Evolutionary conservation across 92 coral and sea anemone genomes (phyloP).

Genomic region (Phenganax stokvisi): DNA sequence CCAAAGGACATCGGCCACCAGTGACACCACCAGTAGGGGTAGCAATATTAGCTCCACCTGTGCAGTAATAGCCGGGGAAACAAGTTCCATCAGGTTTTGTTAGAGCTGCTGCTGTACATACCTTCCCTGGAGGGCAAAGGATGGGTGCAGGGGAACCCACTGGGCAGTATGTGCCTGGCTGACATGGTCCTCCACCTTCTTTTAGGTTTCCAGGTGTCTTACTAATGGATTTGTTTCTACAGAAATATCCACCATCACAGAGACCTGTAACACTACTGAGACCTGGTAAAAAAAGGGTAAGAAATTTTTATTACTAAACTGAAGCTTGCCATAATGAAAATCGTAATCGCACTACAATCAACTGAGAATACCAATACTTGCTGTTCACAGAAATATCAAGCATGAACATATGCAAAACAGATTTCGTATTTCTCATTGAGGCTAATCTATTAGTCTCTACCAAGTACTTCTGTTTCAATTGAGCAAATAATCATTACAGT

Average conservation of each 20-base stretch:
- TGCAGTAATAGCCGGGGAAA: slow-evolving; percentile 80
- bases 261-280: slow-evolving; percentile 66
- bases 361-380: too few relatives aligned
- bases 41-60: slow-evolving; percentile 54
- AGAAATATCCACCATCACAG: slow-evolving; percentile 77
- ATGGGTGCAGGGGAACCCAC: slow-evolving; percentile 63
- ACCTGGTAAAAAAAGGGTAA: slow-evolving; percentile 43
- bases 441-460: too few relatives aligned
- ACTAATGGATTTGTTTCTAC: slow-evolving; percentile 69
- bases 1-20: slow-evolving; percentile 80
- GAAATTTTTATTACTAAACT: neutral
- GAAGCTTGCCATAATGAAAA: neutral
- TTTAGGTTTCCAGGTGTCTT: slow-evolving; percentile 54
- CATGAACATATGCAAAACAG: too few relatives aligned
- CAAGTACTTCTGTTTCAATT: too few relatives aligned
- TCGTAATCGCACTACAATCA: neutral
- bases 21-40: slow-evolving; percentile 66
- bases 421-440: too few relatives aligned
- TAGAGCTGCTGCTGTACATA: slow-evolving; percentile 60
- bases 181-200: slow-evolving; percentile 82
- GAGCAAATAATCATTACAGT: too few relatives aligned
- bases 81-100: slow-evolving; percentile 71
- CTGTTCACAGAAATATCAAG: too few relatives aligned
- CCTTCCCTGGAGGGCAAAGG: slow-evolving; percentile 63
- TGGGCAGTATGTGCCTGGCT: slow-evolving; percentile 80